phyloP scores from a whole-genome alignment of 2,113 vertebrate genomes.

The Prunella himalayana region DNA sequence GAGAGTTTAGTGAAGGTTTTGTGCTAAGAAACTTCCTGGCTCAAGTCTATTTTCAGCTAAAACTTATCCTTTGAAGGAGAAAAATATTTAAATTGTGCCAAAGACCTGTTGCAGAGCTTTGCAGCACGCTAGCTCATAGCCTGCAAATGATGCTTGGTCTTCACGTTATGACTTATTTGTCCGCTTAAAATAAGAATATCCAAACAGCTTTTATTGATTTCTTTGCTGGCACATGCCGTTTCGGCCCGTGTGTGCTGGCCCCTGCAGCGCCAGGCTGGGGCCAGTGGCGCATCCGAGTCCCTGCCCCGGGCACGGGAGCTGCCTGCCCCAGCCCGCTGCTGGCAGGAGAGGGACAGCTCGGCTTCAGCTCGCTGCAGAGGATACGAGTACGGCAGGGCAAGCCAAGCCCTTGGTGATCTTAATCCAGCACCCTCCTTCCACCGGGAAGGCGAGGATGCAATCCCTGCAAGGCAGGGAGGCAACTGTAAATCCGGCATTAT shows the following conservation, averaged over 20 bases:
- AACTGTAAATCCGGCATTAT: neutral
- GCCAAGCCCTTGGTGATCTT: neutral
- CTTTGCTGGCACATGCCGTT: accelerated
- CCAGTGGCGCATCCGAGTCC: neutral
- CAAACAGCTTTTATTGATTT: neutral
- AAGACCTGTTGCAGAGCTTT: neutral
- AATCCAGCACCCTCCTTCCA: neutral
- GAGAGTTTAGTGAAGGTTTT: neutral
- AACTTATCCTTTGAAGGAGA: neutral
- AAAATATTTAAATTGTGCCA: neutral
- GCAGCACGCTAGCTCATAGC: neutral
- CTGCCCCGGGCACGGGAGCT: accelerated
- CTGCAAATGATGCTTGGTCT: neutral
- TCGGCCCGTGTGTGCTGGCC: accelerated
- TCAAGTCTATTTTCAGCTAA: neutral
- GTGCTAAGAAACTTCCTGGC: neutral
- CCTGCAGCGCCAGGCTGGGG: too few species aligned
- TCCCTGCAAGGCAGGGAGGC: neutral
- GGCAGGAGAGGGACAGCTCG: neutral
- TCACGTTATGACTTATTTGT: neutral
- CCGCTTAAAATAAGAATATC: neutral
- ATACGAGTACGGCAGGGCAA: accelerated
- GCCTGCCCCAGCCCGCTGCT: neutral
- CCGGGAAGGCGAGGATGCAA: neutral
- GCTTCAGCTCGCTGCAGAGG: neutral